These are phyloP conservation scores for Pygathrix nemaeus DNA, from an alignment of 2,113 vertebrate species.

Conservation along the genomic window DNA sequence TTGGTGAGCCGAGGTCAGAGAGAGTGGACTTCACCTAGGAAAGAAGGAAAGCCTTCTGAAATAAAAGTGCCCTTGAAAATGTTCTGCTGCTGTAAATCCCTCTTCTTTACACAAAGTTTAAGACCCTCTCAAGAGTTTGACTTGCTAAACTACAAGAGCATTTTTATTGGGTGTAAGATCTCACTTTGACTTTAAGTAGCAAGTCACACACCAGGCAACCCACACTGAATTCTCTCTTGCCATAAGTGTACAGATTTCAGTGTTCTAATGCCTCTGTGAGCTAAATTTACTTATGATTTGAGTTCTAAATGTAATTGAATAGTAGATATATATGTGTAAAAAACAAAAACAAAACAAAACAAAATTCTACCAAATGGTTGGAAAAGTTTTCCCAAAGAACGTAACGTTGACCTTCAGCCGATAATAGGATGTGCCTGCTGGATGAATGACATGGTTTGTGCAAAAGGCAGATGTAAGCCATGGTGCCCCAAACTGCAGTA, in stretches of 20 bases:
- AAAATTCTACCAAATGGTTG: background rate
- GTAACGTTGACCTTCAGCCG: background rate
- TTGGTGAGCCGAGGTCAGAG: background rate
- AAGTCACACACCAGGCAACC: background rate
- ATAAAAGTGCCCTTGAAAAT: background rate
- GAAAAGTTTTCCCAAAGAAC: background rate
- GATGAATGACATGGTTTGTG: background rate
- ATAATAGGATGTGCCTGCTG: background rate
- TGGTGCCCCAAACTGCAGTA: background rate
- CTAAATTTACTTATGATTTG: background rate
- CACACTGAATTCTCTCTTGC: background rate
- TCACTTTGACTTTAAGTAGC: background rate
- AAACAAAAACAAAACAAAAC: background rate
- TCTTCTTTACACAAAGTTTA: background rate
- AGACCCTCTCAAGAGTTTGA: background rate
- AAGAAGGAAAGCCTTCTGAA: background rate
- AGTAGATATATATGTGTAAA: background rate
- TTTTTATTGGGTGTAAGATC: background rate
- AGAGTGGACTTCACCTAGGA: background rate
- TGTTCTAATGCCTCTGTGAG: background rate
- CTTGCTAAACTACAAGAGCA: background rate
- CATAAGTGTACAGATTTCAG: background rate
- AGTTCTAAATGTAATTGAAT: background rate
- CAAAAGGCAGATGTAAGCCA: background rate
- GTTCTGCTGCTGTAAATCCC: background rate